Evolutionary conservation across 2,797 vertebrate genomes (phyloP).

Genomic region (Gallinago nigripennis): DNA sequence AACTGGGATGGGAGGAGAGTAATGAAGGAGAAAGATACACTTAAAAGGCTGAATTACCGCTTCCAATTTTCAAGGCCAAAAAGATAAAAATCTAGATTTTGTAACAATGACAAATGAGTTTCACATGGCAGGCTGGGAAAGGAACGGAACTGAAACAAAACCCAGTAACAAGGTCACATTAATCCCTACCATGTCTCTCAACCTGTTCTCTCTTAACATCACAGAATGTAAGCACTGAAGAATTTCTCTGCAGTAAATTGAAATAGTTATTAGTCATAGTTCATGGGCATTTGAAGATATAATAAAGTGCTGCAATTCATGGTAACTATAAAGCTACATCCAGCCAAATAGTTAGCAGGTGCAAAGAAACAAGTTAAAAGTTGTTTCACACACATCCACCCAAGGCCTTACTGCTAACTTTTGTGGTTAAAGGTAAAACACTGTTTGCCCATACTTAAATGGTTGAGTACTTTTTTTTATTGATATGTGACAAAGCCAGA

Average conservation of each 20-base stretch:
- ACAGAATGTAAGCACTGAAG: neutral
- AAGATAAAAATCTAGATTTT: conserved; percentile 26
- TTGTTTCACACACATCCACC: neutral
- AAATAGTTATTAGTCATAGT: neutral
- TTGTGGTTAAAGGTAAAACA: neutral
- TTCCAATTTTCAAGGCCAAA: neutral
- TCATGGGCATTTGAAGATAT: neutral
- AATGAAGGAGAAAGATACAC: neutral
- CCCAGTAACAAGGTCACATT: neutral
- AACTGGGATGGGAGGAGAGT: neutral
- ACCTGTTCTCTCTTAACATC: neutral
- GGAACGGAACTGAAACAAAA: neutral
- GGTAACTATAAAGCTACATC: neutral
- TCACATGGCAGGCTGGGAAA: neutral
- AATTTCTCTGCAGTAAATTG: neutral
- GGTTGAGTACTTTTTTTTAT: neutral
- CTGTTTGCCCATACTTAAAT: neutral
- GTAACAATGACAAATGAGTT: neutral
- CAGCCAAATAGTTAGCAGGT: neutral
- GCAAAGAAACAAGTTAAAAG: neutral
- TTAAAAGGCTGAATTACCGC: neutral
- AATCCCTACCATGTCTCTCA: neutral
- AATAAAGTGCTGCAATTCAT: neutral
- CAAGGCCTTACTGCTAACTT: neutral
- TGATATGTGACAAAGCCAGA: neutral